Percentiles rank a stretch among this genome's conserved stretches.
phyloP scores from a whole-genome alignment of 2,797 vertebrate species.

The Eulemur coronatus region DNA sequence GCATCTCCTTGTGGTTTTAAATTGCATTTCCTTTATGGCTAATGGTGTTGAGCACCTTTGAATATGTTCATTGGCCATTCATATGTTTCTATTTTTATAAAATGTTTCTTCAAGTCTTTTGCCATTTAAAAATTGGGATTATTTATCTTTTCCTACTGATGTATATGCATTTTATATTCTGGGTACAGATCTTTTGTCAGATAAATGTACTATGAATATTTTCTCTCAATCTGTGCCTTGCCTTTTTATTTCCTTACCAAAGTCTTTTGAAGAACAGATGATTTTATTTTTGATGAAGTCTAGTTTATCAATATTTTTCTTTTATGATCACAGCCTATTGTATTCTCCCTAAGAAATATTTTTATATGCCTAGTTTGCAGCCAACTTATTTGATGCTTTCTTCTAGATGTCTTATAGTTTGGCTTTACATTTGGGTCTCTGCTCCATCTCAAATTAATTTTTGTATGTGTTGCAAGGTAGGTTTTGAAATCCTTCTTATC shows the following conservation, averaged over 20 bases:
- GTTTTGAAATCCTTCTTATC: background rate
- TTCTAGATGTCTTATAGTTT: background rate
- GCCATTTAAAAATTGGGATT: background rate
- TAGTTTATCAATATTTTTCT: background rate
- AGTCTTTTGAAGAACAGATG: background rate
- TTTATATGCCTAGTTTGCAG: background rate
- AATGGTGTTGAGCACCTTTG: background rate
- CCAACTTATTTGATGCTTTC: background rate
- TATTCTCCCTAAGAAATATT: background rate
- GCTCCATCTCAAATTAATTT: background rate
- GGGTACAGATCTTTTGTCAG: background rate
- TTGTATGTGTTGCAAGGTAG: background rate
- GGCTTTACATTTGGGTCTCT: background rate
- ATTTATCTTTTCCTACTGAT: background rate
- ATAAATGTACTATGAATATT: background rate
- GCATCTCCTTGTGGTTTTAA: background rate
- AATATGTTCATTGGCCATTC: background rate
- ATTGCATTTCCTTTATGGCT: background rate
- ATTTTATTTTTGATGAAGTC: constrained; percentile 9
- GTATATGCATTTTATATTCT: background rate
- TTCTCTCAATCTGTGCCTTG: background rate
- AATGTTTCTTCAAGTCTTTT: background rate
- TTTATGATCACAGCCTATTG: background rate
- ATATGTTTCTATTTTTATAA: background rate
- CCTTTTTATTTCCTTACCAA: background rate